phyloP scores from a whole-genome alignment of 2,797 vertebrate genomes.

The Paramormyrops hopkinsi region DNA sequence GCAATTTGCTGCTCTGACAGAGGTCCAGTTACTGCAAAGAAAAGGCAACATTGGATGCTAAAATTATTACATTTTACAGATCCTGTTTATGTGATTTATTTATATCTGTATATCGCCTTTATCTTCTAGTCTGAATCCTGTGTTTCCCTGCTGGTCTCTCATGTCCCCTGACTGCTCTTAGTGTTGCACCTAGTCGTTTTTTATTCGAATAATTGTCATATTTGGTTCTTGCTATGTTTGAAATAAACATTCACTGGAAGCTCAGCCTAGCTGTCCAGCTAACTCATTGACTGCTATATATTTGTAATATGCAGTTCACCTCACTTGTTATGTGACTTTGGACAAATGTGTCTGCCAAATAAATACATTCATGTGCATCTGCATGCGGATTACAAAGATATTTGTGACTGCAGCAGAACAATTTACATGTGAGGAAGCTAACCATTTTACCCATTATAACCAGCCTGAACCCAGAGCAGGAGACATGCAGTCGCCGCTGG shows the following conservation, averaged over 20 bases:
- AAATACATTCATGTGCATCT: not conserved
- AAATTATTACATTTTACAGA: not conserved
- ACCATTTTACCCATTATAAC: not conserved
- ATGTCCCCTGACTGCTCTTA: not conserved
- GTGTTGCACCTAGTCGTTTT: not conserved
- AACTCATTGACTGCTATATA: not conserved
- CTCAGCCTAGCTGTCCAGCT: not conserved
- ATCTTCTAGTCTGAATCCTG: not conserved
- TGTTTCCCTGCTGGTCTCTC: not conserved
- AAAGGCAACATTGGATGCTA: not conserved
- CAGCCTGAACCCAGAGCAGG: not conserved
- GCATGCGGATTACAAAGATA: not conserved
- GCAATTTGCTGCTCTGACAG: constrained; percentile 79
- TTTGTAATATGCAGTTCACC: not conserved
- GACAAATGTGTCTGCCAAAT: not conserved
- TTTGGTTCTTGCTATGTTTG: not conserved
- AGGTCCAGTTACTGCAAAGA: constrained; percentile 72
- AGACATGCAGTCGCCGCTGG: not conserved
- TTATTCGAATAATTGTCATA: not conserved
- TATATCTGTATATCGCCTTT: not conserved
- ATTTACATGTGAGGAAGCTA: not conserved
- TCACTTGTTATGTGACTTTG: not conserved
- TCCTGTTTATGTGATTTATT: not conserved
- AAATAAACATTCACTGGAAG: not conserved
- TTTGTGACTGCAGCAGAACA: not conserved